These are phyloP conservation scores for Dysdera silvatica DNA, from an alignment of 1,140 invertebrate genomes.

Conservation along the genomic window DNA sequence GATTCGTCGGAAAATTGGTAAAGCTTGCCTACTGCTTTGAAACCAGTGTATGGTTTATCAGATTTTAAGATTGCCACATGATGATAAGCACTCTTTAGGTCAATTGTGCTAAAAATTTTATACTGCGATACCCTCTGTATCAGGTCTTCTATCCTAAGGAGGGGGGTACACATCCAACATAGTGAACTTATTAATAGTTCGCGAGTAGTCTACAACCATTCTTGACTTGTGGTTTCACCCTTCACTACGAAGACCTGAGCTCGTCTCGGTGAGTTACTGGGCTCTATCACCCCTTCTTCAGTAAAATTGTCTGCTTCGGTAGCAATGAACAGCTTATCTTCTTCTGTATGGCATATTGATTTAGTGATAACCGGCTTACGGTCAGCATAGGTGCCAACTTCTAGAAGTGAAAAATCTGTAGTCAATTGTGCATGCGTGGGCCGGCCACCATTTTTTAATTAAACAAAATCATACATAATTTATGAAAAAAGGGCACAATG, in stretches of 20 bases:
- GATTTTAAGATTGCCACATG: slow-evolving; percentile 33
- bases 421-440: too few relatives aligned
- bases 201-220: slow-evolving; percentile 22
- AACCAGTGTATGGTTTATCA: neutral
- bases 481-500: too few relatives aligned
- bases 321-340: neutral
- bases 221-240: neutral
- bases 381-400: too few relatives aligned
- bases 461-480: too few relatives aligned
- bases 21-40: slow-evolving; percentile 19
- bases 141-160: slow-evolving; percentile 20
- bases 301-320: neutral
- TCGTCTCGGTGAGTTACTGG: slow-evolving; percentile 9
- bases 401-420: too few relatives aligned
- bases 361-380: neutral
- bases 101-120: slow-evolving; percentile 36
- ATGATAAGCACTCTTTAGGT: slow-evolving; percentile 34
- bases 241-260: slow-evolving; percentile 6
- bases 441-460: too few relatives aligned
- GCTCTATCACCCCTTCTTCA: slow-evolving; percentile 17
- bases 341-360: neutral
- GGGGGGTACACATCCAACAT: slow-evolving; percentile 19
- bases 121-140: neutral
- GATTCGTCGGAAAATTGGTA: slow-evolving; percentile 39
- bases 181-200: slow-evolving; percentile 23